Evolutionary conservation across 2,888 invertebrate genomes (phyloP).

Genomic region (Mythimna albipuncta): DNA sequence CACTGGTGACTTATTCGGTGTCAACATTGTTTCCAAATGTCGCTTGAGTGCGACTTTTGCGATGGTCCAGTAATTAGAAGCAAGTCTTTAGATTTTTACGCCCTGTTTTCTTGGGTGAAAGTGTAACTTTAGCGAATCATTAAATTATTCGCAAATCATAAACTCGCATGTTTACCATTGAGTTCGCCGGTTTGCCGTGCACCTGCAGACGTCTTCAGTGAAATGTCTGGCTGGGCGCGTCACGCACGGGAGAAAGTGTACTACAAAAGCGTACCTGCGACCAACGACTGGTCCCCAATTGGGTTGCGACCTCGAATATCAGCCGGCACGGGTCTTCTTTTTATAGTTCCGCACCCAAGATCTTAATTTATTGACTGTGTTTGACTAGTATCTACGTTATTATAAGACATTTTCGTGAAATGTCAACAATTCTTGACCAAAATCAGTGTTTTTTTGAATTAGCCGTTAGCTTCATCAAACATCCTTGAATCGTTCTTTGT

Average conservation of each 20-base stretch:
- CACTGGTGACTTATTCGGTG: constrained; percentile 44
- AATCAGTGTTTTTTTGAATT: neutral
- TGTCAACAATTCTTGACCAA: neutral
- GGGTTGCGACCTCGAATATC: constrained; percentile 88
- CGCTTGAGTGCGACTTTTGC: constrained; percentile 51
- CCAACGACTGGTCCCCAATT: constrained; percentile 87
- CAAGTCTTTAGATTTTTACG: constrained; percentile 60
- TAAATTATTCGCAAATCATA: constrained; percentile 71
- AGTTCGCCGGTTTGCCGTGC: constrained; percentile 69
- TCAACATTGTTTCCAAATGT: constrained; percentile 46
- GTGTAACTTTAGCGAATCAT: constrained; percentile 74
- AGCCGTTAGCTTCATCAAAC: neutral
- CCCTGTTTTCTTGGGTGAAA: constrained; percentile 73
- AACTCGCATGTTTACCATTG: constrained; percentile 72
- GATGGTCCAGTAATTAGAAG: constrained; percentile 59
- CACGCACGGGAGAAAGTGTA: constrained; percentile 89
- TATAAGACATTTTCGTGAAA: neutral
- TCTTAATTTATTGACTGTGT: constrained; percentile 64
- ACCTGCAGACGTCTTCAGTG: constrained; percentile 76
- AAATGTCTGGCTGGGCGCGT: constrained; percentile 84
- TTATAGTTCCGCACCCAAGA: constrained; percentile 59
- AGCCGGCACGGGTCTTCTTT: constrained; percentile 81
- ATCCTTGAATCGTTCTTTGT: constrained; percentile 31
- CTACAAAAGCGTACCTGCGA: constrained; percentile 85
- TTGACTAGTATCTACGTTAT: neutral